Conservation (phyloP, 2,113 vertebrate species). For the Pachycephala philippinensis region DNA sequence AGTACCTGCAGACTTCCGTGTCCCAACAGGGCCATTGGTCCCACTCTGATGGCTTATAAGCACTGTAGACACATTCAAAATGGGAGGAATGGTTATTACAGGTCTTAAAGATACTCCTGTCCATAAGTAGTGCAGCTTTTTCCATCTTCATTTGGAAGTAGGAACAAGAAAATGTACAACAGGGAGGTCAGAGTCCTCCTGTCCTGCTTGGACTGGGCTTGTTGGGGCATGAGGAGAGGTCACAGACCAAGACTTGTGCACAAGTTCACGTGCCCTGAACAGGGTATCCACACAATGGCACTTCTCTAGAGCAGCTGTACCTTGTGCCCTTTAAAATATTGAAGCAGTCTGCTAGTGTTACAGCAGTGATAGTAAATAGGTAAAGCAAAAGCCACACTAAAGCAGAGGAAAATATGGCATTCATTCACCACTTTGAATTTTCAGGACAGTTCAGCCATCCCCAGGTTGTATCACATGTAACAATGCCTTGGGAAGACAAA, state of each 20-base stretch:
- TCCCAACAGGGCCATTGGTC: background rate
- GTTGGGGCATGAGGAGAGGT: background rate
- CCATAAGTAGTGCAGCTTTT: background rate
- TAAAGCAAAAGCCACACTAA: background rate
- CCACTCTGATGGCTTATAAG: background rate
- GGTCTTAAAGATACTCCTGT: background rate
- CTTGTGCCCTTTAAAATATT: fast-evolving
- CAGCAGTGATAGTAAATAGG: background rate
- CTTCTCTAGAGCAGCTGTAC: background rate
- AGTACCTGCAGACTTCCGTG: background rate
- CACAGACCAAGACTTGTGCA: too few species aligned
- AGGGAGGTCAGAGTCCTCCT: background rate
- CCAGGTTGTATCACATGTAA: background rate
- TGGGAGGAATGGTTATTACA: background rate
- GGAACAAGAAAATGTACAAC: background rate
- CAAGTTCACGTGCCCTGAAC: background rate
- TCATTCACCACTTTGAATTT: background rate
- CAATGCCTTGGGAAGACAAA: background rate
- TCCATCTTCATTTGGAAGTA: background rate
- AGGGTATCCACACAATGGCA: fast-evolving
- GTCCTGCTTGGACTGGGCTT: background rate
- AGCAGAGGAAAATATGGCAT: background rate
- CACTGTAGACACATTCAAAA: background rate
- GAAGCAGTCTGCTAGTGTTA: background rate
- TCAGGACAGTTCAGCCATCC: background rate